These are phyloP conservation scores for Corythaixoides concolor DNA, from an alignment of 2,113 vertebrate genomes.

Conservation along the genomic window DNA sequence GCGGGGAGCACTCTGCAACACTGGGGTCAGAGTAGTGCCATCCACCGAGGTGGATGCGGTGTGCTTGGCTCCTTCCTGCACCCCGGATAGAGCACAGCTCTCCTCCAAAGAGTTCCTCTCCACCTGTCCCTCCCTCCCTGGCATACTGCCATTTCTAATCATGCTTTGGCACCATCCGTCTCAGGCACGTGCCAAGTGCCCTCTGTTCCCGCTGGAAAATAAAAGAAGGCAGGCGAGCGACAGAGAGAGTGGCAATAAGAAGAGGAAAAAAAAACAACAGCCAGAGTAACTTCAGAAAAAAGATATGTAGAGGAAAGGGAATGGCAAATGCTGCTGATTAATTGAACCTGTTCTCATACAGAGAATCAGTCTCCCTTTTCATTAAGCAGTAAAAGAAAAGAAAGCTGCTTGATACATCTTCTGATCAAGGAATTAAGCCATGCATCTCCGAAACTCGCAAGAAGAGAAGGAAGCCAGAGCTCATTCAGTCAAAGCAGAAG, in stretches of 20 bases:
- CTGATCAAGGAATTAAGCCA: not conserved
- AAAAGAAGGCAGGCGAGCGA: not conserved
- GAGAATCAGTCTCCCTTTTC: not conserved
- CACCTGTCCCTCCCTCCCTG: fast-evolving
- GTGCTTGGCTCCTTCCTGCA: not conserved
- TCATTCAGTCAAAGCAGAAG: not conserved
- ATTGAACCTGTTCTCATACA: not conserved
- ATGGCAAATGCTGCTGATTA: not conserved
- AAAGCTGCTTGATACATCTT: not conserved
- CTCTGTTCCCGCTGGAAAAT: not conserved
- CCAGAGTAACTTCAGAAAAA: not conserved
- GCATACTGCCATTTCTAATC: not conserved
- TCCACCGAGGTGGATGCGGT: fast-evolving
- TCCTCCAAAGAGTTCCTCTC: not conserved
- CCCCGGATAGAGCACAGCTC: fast-evolving
- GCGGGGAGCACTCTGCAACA: not conserved
- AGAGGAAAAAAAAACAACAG: not conserved
- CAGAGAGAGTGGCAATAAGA: fast-evolving
- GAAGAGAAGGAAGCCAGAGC: not conserved
- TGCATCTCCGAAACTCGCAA: not conserved
- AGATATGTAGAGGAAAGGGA: not conserved
- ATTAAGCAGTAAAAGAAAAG: not conserved
- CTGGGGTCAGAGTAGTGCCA: not conserved
- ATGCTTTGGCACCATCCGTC: not conserved
- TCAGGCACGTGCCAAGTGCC: fast-evolving